Conservation (phyloP, 2,888 invertebrate species). For the Eumacrocentrus americanus region DNA sequence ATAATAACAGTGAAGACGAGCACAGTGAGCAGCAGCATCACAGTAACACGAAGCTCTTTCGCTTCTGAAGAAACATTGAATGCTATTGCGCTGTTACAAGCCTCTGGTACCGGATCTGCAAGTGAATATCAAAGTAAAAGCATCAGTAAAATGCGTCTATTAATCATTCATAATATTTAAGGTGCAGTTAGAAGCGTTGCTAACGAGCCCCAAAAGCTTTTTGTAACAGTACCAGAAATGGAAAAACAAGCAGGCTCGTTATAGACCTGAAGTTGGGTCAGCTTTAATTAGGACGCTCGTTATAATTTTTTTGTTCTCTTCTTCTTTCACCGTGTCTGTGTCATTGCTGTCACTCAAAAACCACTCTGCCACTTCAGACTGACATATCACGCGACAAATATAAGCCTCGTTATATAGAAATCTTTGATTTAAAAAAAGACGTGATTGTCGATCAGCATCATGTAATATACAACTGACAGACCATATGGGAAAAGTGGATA, state of each 20-base stretch:
- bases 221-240: background rate
- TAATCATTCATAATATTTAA: no score
- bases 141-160: no score
- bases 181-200: no score
- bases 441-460: background rate
- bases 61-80: conserved; percentile 56
- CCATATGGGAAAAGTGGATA: background rate
- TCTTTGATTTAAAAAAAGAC: background rate
- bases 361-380: background rate
- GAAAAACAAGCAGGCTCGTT: conserved; percentile 9
- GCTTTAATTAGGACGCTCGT: conserved; percentile 25
- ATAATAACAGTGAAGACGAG: conserved; percentile 44
- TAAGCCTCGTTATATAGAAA: background rate
- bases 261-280: conserved; percentile 17
- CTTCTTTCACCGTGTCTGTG: background rate
- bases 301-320: conserved; percentile 16
- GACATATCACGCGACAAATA: background rate
- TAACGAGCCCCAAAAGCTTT: background rate
- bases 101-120: conserved; percentile 53
- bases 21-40: conserved; percentile 43
- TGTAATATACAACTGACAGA: background rate
- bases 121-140: background rate
- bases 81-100: conserved; percentile 53
- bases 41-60: conserved; percentile 35
- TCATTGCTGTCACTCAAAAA: background rate